Evolutionary conservation across 2,797 vertebrate genomes (phyloP).

Genomic region (Urosaurus nigricauda): DNA sequence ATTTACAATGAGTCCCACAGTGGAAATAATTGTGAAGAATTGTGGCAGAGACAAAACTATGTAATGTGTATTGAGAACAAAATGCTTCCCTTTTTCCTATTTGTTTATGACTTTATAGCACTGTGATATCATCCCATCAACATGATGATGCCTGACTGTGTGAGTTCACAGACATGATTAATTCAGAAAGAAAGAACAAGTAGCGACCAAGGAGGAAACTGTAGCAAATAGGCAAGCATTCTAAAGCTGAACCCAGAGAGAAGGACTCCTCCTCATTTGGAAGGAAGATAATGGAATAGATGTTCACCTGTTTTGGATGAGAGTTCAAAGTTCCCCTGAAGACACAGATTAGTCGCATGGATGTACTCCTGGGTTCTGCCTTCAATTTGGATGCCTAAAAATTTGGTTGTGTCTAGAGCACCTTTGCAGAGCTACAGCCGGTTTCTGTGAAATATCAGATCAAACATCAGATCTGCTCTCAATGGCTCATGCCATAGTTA

Average conservation of each 20-base stretch:
- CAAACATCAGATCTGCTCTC: not conserved
- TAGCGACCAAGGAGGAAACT: not conserved
- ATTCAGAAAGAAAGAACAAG: not conserved
- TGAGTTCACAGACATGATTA: not conserved
- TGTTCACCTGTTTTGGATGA: not conserved
- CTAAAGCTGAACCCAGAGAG: not conserved
- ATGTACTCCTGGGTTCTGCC: not conserved
- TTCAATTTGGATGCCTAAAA: not conserved
- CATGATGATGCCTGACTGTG: not conserved
- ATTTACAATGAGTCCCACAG: not conserved
- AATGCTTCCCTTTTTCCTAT: not conserved
- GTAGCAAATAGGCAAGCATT: not conserved
- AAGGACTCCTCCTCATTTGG: not conserved
- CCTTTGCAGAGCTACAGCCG: not conserved
- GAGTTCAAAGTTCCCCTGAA: not conserved
- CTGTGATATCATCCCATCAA: not conserved
- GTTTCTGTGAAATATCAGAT: not conserved
- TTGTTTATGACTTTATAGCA: not conserved
- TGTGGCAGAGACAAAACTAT: not conserved
- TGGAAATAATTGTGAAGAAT: not conserved
- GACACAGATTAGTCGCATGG: no score
- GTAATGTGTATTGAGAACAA: not conserved
- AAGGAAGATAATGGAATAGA: not conserved
- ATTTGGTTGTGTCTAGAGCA: not conserved
- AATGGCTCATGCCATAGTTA: not conserved